Base-by-base conservation (phyloP, 2,113 vertebrate genomes). In the Malurus elegans region DNA sequence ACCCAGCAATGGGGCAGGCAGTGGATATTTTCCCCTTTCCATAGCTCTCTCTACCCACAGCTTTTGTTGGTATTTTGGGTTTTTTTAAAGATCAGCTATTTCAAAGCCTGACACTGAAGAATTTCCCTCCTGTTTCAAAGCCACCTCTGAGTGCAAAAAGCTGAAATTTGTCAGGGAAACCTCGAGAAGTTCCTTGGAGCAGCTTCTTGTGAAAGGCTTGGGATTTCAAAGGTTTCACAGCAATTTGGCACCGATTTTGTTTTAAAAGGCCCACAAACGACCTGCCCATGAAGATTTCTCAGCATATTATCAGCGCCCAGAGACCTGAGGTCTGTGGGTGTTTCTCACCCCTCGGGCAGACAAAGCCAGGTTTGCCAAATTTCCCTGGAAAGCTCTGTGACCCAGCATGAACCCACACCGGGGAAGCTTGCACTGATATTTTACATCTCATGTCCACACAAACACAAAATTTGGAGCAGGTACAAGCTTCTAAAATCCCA, bases 401-500 rank as follows among this genome's bases (percentile, higher is more conserved):
- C 51, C 34, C 14, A 20, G 28, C 7, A 15, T 9, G 20, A 29
- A 38, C 23, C 51, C 61, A 47, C 60, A 65, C 8, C 31, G 9
- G 38, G 51, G 44, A 54, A 26, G 32, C 45, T 19, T 38, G 18
- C 53, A 36, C 24, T 0, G 4, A 21, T 16, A 18, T 85, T 79
- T 67, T 28, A 17, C 0, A 4, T 25, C 57, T 79, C 53, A 2
- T 2, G 21, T 36, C 38, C 4, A 1, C 4, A 1, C 3, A 1
- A 31, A 45, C 51, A 21, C 6, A 32, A 12, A 50, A 24, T 9
- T 36, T 32, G 54, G 16, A 61, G n/a, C 0, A 18, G 31, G 31
- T 7, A 40, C 10, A 53, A 58, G 24, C 24, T 34, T 36, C 29
- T 19, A 10, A 62, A 90, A n/a, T 66, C 58, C 32, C 29, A 7